A percentile compares a stretch with the other conserved stretches of the same genome.
Conservation (phyloP, 2,888 invertebrate species). For the Rotaria magnacalcarata region DNA sequence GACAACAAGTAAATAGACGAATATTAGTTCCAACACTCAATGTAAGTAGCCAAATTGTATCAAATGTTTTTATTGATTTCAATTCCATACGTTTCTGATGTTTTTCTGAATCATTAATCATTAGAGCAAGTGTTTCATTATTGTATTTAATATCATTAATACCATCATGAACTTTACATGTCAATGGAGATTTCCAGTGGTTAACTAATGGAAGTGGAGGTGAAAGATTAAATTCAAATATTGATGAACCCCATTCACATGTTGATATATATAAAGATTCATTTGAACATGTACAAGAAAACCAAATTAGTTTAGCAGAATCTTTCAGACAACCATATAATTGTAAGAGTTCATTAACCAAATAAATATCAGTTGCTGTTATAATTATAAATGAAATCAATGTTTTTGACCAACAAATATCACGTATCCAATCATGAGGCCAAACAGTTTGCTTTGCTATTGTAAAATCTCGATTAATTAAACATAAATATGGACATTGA, state of each 20-base stretch:
- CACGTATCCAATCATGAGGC: not conserved
- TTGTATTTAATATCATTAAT: slow-evolving; percentile 13
- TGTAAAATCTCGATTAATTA: not conserved
- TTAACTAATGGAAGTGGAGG: not conserved
- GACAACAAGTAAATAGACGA: slow-evolving; percentile 6
- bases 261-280: not conserved
- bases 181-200: not conserved
- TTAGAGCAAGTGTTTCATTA: not conserved
- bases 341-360: not conserved
- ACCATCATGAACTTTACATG: not conserved
- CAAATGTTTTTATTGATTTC: not conserved
- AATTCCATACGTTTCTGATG: not conserved
- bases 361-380: not conserved
- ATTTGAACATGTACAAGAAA: slow-evolving; percentile 13
- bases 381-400: not conserved
- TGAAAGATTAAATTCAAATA: not conserved
- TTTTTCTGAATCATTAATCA: not conserved
- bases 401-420: slow-evolving; percentile 25
- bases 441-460: not conserved
- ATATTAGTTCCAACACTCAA: not conserved
- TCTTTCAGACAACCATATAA: not conserved
- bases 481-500: not conserved
- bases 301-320: not conserved
- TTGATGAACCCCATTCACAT: slow-evolving; percentile 17
- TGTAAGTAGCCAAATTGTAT: not conserved